Percentiles rank a stretch among this genome's conserved stretches.
phyloP scores from a whole-genome alignment of 2,888 invertebrate species.

The Lithophane leautieri region DNA sequence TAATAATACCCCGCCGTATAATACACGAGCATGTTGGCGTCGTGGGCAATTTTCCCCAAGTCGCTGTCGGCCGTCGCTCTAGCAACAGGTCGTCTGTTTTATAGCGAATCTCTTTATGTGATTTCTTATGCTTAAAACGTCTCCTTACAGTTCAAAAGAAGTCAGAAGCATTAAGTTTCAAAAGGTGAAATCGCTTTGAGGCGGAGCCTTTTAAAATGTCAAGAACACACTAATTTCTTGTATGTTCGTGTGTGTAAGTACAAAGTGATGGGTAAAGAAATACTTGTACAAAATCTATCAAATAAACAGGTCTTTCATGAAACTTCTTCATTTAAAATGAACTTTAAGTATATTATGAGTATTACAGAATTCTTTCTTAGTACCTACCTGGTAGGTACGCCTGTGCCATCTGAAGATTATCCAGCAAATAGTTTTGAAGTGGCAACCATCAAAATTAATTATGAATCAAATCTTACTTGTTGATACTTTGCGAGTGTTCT shows the following conservation, averaged over 20 bases:
- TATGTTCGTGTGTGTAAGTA: conserved; percentile 50
- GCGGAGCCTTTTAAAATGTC: conserved; percentile 67
- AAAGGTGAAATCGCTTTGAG: conserved; percentile 75
- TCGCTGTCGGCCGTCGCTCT: conserved; percentile 73
- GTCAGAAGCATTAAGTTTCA: conserved; percentile 73
- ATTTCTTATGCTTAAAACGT: conserved; percentile 75
- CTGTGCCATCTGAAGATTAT: conserved; percentile 15
- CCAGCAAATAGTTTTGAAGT: conserved; percentile 18
- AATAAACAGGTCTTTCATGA: conserved; percentile 2
- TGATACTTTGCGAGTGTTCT: conserved; percentile 47
- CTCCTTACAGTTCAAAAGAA: conserved; percentile 71
- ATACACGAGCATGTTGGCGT: conserved; percentile 75
- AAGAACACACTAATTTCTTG: conserved; percentile 59
- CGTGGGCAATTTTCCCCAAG: conserved; percentile 72
- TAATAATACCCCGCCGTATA: conserved; percentile 83
- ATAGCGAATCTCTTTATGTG: conserved; percentile 77
- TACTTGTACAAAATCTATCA: conserved; percentile 14
- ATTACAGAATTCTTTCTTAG: background rate
- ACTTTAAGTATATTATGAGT: background rate
- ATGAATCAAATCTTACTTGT: conserved; percentile 60
- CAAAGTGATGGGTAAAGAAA: conserved; percentile 38
- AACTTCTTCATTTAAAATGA: conserved; percentile 1
- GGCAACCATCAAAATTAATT: conserved; percentile 53
- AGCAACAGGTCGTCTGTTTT: conserved; percentile 83
- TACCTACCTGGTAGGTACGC: background rate